phyloP scores from a whole-genome alignment of 2,113 vertebrate species.

The Sylvilagus bachmani region DNA sequence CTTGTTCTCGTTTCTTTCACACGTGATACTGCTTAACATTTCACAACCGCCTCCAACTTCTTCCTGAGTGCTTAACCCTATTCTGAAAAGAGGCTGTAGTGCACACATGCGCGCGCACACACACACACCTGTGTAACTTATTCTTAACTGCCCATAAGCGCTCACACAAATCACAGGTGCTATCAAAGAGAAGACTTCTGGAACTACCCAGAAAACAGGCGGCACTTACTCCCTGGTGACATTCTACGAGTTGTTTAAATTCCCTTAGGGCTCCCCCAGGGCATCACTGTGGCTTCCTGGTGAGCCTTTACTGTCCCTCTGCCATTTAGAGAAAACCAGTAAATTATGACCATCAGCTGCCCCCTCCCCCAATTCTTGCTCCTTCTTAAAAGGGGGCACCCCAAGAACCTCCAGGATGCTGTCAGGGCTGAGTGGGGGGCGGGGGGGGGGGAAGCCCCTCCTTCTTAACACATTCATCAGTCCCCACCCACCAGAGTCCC shows the following conservation, averaged over 20 bases:
- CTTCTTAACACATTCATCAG: slow-evolving; percentile 56
- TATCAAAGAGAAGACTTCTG: slow-evolving; percentile 31
- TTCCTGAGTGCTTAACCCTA: neutral
- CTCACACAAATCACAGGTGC: neutral
- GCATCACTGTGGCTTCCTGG: neutral
- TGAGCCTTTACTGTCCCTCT: slow-evolving; percentile 17
- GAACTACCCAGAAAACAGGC: slow-evolving; percentile 27
- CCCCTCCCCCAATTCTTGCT: slow-evolving; percentile 33
- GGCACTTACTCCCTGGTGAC: slow-evolving; percentile 3
- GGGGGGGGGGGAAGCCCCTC: slow-evolving; percentile 42
- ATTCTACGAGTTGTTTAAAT: slow-evolving; percentile 20
- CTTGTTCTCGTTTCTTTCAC: slow-evolving; percentile 12
- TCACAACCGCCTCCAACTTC: slow-evolving; percentile 7
- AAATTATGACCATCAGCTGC: slow-evolving; percentile 33
- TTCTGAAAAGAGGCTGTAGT: slow-evolving; percentile 9
- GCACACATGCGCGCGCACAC: no score
- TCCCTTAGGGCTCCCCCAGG: neutral
- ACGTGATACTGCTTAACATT: slow-evolving; percentile 4
- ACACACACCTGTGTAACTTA: neutral
- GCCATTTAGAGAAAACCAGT: slow-evolving; percentile 15
- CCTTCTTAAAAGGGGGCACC: slow-evolving; percentile 23
- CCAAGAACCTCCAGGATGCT: slow-evolving; percentile 27
- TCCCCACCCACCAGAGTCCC: neutral
- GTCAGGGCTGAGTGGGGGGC: neutral
- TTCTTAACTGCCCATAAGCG: neutral